Conservation (phyloP, 2,797 vertebrate genomes). For the Onychomys arenicola region DNA sequence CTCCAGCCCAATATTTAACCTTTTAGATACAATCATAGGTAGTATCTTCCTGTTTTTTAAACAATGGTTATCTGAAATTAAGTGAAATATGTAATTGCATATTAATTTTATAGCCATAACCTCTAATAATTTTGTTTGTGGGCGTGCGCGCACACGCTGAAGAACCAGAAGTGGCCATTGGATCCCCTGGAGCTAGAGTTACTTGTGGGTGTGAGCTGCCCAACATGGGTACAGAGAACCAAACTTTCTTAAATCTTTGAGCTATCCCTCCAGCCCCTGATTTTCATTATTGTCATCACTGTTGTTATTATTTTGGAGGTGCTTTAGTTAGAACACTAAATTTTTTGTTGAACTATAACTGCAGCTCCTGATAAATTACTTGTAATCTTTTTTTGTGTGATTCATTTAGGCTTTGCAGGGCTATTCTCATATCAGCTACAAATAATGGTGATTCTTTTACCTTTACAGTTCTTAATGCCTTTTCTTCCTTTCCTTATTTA, state of each 20-base stretch:
- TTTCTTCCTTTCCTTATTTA: slow-evolving; percentile 22
- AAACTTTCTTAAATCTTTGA: background rate
- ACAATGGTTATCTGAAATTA: slow-evolving; percentile 11
- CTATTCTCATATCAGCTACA: slow-evolving; percentile 21
- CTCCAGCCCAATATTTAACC: background rate
- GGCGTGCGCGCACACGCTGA: background rate
- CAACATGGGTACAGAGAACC: background rate
- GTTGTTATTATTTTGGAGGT: background rate
- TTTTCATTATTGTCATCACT: background rate
- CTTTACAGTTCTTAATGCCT: background rate
- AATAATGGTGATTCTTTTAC: slow-evolving; percentile 4
- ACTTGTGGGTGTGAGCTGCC: background rate
- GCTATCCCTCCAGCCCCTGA: background rate
- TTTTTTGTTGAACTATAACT: background rate
- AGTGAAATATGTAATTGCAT: background rate
- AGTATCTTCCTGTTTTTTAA: slow-evolving; percentile 41
- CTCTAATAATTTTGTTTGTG: background rate
- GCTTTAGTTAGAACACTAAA: background rate
- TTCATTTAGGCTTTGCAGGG: slow-evolving; percentile 16
- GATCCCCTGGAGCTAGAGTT: background rate
- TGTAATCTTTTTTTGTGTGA: slow-evolving; percentile 46
- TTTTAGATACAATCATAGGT: slow-evolving; percentile 26
- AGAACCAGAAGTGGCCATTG: background rate
- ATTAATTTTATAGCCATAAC: slow-evolving; percentile 40
- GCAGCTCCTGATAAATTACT: background rate